phyloP scores from a whole-genome alignment of 2,113 vertebrate species.

The Pachycephala philippinensis region DNA sequence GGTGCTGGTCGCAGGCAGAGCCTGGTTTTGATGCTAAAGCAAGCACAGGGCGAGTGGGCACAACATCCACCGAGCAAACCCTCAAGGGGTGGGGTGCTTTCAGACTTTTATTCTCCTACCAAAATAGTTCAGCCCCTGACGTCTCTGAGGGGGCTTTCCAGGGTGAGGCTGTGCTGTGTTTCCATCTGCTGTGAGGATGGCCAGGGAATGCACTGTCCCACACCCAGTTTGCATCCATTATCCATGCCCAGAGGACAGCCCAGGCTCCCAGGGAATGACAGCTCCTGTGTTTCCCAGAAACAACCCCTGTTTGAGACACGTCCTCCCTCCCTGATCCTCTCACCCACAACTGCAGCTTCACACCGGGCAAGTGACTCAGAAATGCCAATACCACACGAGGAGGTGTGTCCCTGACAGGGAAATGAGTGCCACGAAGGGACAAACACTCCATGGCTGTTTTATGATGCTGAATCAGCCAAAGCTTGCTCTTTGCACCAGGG shows the following conservation, averaged over 20 bases:
- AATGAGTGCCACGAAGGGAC: background rate
- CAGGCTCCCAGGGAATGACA: background rate
- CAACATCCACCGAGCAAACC: background rate
- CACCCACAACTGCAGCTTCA: background rate
- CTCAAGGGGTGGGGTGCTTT: background rate
- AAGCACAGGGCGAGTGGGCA: rapidly evolving
- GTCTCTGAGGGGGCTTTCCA: background rate
- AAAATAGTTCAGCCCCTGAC: background rate
- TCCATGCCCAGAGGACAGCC: background rate
- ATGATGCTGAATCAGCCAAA: background rate
- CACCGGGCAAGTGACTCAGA: background rate
- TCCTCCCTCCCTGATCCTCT: background rate
- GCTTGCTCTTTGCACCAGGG: background rate
- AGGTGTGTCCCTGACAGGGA: background rate
- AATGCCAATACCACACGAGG: background rate
- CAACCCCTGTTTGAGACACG: background rate
- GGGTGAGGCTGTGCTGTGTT: background rate
- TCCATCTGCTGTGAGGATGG: background rate
- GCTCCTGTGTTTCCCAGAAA: background rate
- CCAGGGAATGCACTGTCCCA: background rate
- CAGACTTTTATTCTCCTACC: background rate
- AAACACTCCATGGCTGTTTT: background rate
- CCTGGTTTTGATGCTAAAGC: background rate
- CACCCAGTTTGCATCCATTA: background rate
- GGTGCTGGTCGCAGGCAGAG: background rate